Evolutionary conservation across 2,113 vertebrate species (phyloP).

Genomic region (Podarcis raffonei): DNA sequence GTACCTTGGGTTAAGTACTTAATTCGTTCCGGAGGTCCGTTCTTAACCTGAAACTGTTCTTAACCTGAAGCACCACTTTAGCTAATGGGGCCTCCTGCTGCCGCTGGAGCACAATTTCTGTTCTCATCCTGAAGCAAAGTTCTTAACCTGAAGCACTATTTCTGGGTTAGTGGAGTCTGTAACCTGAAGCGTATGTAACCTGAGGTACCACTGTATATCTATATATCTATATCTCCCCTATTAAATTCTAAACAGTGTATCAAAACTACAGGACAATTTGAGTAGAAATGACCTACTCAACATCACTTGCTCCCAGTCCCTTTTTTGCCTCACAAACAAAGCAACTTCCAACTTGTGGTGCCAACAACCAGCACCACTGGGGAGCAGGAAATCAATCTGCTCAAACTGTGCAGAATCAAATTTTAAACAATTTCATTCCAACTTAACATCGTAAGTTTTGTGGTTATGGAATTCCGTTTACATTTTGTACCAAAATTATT

Average conservation of each 20-base stretch:
- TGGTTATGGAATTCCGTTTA: not conserved
- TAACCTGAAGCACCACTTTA: too few species aligned
- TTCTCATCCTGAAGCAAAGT: too few species aligned
- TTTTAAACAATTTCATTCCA: not conserved
- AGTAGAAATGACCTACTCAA: not conserved
- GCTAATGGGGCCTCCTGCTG: too few species aligned
- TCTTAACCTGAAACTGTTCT: too few species aligned
- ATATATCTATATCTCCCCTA: too few species aligned
- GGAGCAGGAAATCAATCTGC: not conserved
- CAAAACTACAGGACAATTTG: not conserved
- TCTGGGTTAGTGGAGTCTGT: too few species aligned
- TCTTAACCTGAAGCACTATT: too few species aligned
- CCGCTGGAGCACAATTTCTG: too few species aligned
- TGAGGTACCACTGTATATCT: too few species aligned
- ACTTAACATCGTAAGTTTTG: not conserved
- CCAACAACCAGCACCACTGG: not conserved
- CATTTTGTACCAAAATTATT: not conserved
- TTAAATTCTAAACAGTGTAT: not conserved
- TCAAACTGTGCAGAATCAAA: not conserved
- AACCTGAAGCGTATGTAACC: too few species aligned
- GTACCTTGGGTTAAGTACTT: too few species aligned
- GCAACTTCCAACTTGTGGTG: not conserved
- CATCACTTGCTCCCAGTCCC: not conserved
- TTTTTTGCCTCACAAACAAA: not conserved
- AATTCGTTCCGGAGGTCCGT: too few species aligned